These are phyloP conservation scores for Dendrolimus pini DNA, from an alignment of 2,888 invertebrate genomes.

Conservation along the genomic window DNA sequence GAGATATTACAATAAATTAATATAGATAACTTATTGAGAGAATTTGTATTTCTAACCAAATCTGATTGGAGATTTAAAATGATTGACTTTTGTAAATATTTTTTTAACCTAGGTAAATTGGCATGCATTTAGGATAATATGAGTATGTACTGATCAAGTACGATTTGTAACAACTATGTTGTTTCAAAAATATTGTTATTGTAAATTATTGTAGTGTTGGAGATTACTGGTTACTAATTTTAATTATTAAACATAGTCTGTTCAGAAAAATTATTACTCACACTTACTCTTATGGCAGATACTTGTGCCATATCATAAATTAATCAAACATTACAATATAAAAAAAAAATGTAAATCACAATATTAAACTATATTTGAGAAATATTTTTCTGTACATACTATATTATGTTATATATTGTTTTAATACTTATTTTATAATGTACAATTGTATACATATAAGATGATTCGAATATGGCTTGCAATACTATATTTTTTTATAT, in stretches of 20 bases:
- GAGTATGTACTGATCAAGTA: conserved; percentile 65
- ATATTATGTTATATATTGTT: conserved; percentile 14
- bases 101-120: conserved; percentile 11
- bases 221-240: not conserved
- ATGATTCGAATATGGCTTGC: conserved; percentile 1
- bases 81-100: conserved; percentile 22
- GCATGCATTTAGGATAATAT: conserved; percentile 27
- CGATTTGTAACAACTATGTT: conserved; percentile 71
- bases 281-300: too few species aligned
- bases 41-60: conserved; percentile 6
- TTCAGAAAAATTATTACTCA: conserved; percentile 10
- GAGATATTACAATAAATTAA: conserved; percentile 6
- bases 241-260: conserved; percentile 20
- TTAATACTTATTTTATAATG: conserved; percentile 17
- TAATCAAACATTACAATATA: not conserved
- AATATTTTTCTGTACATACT: conserved; percentile 9
- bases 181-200: conserved; percentile 31
- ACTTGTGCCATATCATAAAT: not conserved
- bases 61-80: conserved; percentile 30
- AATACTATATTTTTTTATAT: conserved; percentile 8
- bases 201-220: conserved; percentile 2
- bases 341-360: too few species aligned
- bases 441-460: not conserved
- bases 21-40: conserved; percentile 1
- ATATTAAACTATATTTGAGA: not conserved